Evolutionary conservation across 2,797 vertebrate species (phyloP).

Genomic region (Coranthus polyacanthus): DNA sequence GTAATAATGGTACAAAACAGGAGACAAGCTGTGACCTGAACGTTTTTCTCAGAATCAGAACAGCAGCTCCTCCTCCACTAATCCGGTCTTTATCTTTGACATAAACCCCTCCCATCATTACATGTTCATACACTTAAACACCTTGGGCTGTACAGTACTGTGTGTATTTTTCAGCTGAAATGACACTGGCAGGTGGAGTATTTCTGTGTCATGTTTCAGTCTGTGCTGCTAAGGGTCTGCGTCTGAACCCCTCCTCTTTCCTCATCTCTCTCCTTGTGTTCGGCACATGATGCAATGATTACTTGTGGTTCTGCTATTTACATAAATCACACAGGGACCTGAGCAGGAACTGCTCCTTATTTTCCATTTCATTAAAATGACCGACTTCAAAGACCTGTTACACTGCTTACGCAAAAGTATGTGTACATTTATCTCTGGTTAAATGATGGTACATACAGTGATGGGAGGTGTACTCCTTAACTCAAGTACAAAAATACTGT

Average conservation of each 20-base stretch:
- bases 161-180: background rate
- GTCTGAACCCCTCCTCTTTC: background rate
- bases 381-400: too few relatives aligned
- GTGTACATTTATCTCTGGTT: too few relatives aligned
- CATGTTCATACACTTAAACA: background rate
- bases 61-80: background rate
- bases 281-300: too few relatives aligned
- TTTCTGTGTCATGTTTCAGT: conserved; percentile 8
- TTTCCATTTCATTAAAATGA: too few relatives aligned
- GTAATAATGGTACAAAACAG: conserved; percentile 53
- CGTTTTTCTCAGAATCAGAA: conserved; percentile 32
- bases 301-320: too few relatives aligned
- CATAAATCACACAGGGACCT: too few relatives aligned
- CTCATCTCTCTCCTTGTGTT: too few relatives aligned
- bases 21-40: conserved; percentile 20
- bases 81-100: conserved; percentile 4
- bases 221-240: background rate
- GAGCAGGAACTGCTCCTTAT: too few relatives aligned
- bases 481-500: too few relatives aligned
- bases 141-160: background rate
- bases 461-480: too few relatives aligned
- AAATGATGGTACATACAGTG: too few relatives aligned
- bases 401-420: too few relatives aligned
- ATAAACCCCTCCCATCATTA: background rate
- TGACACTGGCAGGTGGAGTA: background rate